Evolutionary conservation across 2,888 invertebrate species (phyloP), one percentile per base, ranked within the genome.

Genomic region (Epsilonema sp.): DNA sequence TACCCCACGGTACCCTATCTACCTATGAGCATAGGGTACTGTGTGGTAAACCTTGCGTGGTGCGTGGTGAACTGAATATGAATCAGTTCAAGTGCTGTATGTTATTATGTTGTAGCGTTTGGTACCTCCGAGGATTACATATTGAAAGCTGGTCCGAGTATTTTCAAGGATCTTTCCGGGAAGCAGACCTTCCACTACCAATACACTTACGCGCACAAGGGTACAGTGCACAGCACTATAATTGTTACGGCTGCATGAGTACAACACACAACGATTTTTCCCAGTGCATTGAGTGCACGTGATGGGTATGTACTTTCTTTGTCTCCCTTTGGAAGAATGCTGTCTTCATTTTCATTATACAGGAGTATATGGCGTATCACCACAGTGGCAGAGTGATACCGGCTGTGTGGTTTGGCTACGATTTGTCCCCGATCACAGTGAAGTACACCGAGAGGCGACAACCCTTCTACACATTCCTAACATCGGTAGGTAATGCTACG

Each of bases 321-420:
- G 31, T 11, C 16, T 8, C 8, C 8, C 8, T 31, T 31, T 11
- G 31, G 31, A 31, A 31, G 16, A n/a, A 31, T 20, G 26, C 11
- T 13, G n/a, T 40, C 20, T 20, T 21, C n/a, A 42, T 47, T 19
- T 20, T n/a, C n/a, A n/a, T n/a, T n/a, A n/a, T n/a, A n/a, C n/a
- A 43, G 45, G 52, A 55, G n/a, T 57, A 53, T 44, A 20, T 56
- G n/a, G 46, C 52, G 23, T 58, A 53, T 51, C 55, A 56, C 42
- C 58, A 58, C 45, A 52, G 60, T 48, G 68, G 70, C 26, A 58
- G 65, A 37, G 63, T 68, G 13, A 66, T 70, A 50, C 73, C 74
- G 37, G 74, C 74, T 2, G 67, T 75, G 37, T 75, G 74, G 74
- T 74, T 74, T 58, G 64, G 71, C 36, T 75, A 74, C 59, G 74